Evolutionary conservation across 2,113 vertebrate species (phyloP), one percentile per base, ranked within the genome.

Genomic region (Ranitomeya variabilis): DNA sequence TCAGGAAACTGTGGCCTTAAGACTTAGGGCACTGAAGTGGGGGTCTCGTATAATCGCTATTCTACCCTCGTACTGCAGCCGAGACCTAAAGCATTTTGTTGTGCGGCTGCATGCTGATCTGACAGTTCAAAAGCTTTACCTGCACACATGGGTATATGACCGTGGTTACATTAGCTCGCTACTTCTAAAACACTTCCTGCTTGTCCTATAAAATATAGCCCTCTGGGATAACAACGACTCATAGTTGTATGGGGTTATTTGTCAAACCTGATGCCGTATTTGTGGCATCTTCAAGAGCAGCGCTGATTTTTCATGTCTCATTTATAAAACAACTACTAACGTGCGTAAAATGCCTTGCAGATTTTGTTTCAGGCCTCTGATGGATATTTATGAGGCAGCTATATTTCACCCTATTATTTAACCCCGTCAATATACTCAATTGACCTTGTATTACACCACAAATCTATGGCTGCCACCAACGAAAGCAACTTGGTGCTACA

Each of bases 61-160:
- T 62, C 37, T 78, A 62, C 19, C 31, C 15, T 19, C 45, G 54
- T 23, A 60, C 83, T 26, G 51, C 83, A 62, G 18, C 57, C 54
- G 55, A 81, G 55, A 81, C 79, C 52, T 59, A 18, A n/a, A 86
- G 71, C 71, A 78, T 37, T 62, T 31, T 77, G 85, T 60, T 62
- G 85, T 78, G 57, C 60, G 78, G 85, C 74, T 64, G 71, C 74
- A 77, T 76, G 67, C n/a, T 71, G 69, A 86, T 77, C 60, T 78
- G 69, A 85, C 71, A 86, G 54, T 77, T 86, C 85, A 86, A 78
- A 86, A 62, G 71, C 54, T 64, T 77, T 45, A 51, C 73, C 55
- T 78, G 54, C 73, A 51, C 71, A 86, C 71, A 86, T 23, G 79
- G 57, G 73, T 86, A 62, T 86, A 86, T 52, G 26, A 11, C 57